Base-by-base conservation (phyloP, 2,113 vertebrate species). In the Seriola aureovittata region DNA sequence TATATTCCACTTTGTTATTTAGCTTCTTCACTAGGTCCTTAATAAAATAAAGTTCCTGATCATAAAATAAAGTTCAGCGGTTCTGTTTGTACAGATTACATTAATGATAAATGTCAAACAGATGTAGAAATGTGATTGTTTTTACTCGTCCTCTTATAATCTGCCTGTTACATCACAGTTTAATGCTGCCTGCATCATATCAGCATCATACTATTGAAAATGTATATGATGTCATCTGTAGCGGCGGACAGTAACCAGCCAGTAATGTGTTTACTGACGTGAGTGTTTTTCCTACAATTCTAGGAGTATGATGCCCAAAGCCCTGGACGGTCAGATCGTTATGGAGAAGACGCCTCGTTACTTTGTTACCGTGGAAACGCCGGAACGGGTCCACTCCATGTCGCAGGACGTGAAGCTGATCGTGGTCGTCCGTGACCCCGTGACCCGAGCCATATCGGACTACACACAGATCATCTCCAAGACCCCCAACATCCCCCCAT, bases 401-500 rank as follows among this genome's bases (percentile, higher is more conserved):
- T 96, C 95, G 0, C 89, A 70, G 52, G 90, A 94, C 1, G 93
- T 95, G 67, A 96, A 96, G 91, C 88, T 96, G 75, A 96, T 96
- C 0, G 95, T 96, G 72, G 96, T 96, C 8, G 95, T 96, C 46
- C 93, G 96, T 8, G 95, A 96, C 84, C 96, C 96, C 0, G 94
- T 96, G 82, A 96, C 95, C 57, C 89, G 96, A 52, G 96, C 96
- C 75, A 96, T 96, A 85, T 96, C 96, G 0, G 96, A 96, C 90
- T 96, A 96, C 90, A 96, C 96, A 0, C 95, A 96, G 90, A 96
- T 96, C 81, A 96, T 96, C 86, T 96, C 95, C 65, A 96, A 96
- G 91, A 94, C 95, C 0, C 94, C 94, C 0, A 81, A 93, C 84
- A 95, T 96, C 74, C 93, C 96, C 12, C 67, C 94, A 17, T 96